Evolutionary conservation across 2,113 vertebrate genomes (phyloP).

Genomic region (Channa argus): DNA sequence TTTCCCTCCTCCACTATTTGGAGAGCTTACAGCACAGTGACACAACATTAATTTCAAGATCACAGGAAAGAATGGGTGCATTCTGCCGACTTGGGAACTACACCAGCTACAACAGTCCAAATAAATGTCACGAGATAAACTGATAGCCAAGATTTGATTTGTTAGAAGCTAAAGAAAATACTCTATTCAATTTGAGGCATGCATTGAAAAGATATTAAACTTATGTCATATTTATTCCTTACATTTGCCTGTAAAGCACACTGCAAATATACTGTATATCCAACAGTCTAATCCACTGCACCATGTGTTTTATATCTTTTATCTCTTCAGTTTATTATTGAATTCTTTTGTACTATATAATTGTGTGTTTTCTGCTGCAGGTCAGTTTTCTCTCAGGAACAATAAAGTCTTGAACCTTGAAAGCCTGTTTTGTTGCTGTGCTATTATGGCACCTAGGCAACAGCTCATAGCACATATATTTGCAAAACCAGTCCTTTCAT

Average conservation of each 20-base stretch:
- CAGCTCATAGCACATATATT: constrained; percentile 14
- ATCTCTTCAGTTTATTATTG: constrained; percentile 40
- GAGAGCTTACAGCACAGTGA: constrained; percentile 30
- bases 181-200: constrained; percentile 16
- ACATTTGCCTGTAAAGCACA: not conserved
- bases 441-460: constrained; percentile 30
- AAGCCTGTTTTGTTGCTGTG: constrained; percentile 24
- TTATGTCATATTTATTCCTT: constrained; percentile 11
- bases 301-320: constrained; percentile 40
- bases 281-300: constrained; percentile 12
- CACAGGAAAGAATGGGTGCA: constrained; percentile 5
- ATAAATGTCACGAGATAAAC: not conserved
- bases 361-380: constrained; percentile 39
- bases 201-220: constrained; percentile 22
- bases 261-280: too few relatives aligned
- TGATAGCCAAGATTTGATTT: not conserved
- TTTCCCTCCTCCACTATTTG: constrained; percentile 9
- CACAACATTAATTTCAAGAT: constrained; percentile 45
- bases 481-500: not conserved
- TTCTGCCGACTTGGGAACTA: constrained; percentile 18
- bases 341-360: constrained; percentile 20
- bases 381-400: constrained; percentile 30
- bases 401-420: constrained; percentile 44
- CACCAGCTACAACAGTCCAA: not conserved
- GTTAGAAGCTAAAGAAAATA: not conserved